Percentiles rank a stretch among this genome's conserved stretches.
phyloP scores from a whole-genome alignment of 2,888 invertebrate genomes.

The Netelia melanura region DNA sequence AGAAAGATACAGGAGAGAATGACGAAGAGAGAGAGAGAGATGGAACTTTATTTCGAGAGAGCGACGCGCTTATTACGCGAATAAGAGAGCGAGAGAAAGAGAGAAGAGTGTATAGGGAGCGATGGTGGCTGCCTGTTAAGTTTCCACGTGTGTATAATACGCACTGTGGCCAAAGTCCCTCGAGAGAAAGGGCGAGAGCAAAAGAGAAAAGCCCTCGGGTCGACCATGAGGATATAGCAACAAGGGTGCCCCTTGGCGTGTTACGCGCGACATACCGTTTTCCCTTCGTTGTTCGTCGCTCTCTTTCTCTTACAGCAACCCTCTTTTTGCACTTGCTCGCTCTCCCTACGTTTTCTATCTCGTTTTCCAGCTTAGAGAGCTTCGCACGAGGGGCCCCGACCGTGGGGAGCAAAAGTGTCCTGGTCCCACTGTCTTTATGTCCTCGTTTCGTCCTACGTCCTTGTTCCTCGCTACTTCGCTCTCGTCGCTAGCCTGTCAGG shows the following conservation, averaged over 20 bases:
- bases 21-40: slow-evolving; percentile 26
- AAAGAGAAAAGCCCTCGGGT: slow-evolving; percentile 20
- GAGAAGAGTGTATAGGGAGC: slow-evolving; percentile 15
- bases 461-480: no score
- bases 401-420: no score
- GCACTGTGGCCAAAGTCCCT: slow-evolving; percentile 68
- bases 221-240: slow-evolving; percentile 36
- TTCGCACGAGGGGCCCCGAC: no score
- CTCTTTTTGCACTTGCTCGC: slow-evolving; percentile 14
- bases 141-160: slow-evolving; percentile 73
- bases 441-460: no score
- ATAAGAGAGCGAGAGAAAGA: neutral
- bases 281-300: slow-evolving; percentile 8
- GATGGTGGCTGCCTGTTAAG: slow-evolving; percentile 76
- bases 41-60: neutral
- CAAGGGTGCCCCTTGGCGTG: slow-evolving; percentile 39
- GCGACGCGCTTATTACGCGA: slow-evolving; percentile 16
- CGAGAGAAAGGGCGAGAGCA: slow-evolving; percentile 81
- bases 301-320: no score
- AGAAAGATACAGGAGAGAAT: neutral
- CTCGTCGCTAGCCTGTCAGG: no score
- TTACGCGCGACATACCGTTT: slow-evolving; percentile 40
- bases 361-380: slow-evolving; percentile 11
- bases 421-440: no score
- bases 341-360: slow-evolving; percentile 4